Conservation (phyloP, 2,888 invertebrate species). For the Gasteruption jaculator region DNA sequence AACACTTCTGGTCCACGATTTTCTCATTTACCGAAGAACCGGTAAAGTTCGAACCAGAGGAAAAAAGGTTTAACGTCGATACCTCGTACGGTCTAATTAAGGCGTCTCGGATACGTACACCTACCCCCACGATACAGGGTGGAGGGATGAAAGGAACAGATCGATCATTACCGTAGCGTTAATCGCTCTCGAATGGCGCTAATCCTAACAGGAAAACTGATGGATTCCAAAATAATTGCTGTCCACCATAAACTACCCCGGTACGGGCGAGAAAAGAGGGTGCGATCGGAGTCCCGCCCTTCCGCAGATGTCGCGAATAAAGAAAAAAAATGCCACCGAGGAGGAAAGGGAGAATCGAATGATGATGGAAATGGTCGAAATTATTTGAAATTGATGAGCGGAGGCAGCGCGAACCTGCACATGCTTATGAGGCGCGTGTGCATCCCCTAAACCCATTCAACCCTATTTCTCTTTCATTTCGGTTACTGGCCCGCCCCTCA, state of each 20-base stretch:
- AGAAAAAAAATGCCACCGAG: slow-evolving; percentile 9
- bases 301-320: slow-evolving; percentile 18
- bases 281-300: slow-evolving; percentile 26
- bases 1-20: too few relatives aligned
- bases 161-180: slow-evolving; percentile 35
- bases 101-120: not conserved
- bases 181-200: slow-evolving; percentile 32
- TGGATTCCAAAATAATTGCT: slow-evolving; percentile 48
- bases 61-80: not conserved
- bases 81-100: slow-evolving; percentile 4
- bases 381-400: slow-evolving; percentile 43
- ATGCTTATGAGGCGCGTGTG: too few relatives aligned
- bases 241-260: slow-evolving; percentile 20
- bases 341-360: slow-evolving; percentile 11
- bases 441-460: too few relatives aligned
- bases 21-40: too few relatives aligned
- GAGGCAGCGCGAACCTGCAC: not conserved
- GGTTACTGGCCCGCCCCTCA: too few relatives aligned
- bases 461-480: slow-evolving; percentile 29
- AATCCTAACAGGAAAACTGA: slow-evolving; percentile 36
- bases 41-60: slow-evolving; percentile 12
- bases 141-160: slow-evolving; percentile 23
- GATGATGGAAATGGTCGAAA: slow-evolving; percentile 30
- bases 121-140: not conserved
- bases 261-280: slow-evolving; percentile 19